Base-by-base conservation (phyloP, 2,888 invertebrate genomes). In the Oscheius sp. region DNA sequence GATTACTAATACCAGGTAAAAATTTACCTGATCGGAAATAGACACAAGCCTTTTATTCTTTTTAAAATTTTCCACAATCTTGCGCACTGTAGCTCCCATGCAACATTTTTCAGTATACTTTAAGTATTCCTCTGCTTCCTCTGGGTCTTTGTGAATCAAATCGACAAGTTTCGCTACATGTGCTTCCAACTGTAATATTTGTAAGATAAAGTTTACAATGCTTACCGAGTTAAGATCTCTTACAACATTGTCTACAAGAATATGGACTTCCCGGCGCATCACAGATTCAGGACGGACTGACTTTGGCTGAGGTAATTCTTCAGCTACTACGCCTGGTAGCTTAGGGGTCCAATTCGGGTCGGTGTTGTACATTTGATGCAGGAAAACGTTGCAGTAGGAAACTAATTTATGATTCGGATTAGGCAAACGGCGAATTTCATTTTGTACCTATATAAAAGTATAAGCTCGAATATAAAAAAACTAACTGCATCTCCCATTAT, bases 231-330 rank as follows among this genome's bases (percentile, higher is more conserved):
- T 49, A 5, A 73, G 52, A 58, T 80, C 80, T 27, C 80, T 53
- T 9, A 80, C 64, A 7, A 76, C 74, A 55, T 80, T 80, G 64
- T 78, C 77, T 23, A 78, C 72, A 9, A 75, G 69, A 1, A 80
- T 76, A 23, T 76, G 69, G 21, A 78, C 59, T 6, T 74, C 77
- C 16, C 66, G 72, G 43, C 80, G 46, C 13, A 76, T 69, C 7
- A 70, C 53, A 53, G 76, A 75, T 6, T 76, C 79, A n/a, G 73
- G 70, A 12, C 27, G 49, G 35, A 56, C 59, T 16, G 72, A 61
- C 29, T 52, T 64, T 1, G 64, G 72, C 23, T 64, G 64, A 9
- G 72, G 72, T 6, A 72, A 29, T 1, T 72, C 72, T 13, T 76
- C 12, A 72, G 78, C 21, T n/a, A 73, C 45, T 63, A 18, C 61